phyloP scores from a whole-genome alignment of 1,140 invertebrate species.

The Drosophila subpulchrella region DNA sequence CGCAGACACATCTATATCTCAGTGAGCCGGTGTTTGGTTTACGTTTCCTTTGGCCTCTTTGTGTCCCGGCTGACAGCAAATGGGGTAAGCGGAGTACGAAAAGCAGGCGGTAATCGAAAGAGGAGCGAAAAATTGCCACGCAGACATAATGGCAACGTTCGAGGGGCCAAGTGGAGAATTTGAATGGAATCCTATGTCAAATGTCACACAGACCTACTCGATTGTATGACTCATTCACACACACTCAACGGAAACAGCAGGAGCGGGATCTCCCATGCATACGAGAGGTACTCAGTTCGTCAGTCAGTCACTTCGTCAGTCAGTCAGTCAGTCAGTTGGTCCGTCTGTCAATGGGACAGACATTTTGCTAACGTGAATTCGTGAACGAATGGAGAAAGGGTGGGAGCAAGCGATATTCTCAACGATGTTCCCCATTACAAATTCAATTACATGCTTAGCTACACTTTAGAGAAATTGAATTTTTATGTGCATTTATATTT shows the following conservation, averaged over 20 bases:
- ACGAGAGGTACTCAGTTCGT: conserved; percentile 29
- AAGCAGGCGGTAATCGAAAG: conserved; percentile 4
- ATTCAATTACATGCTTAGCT: conserved; percentile 83
- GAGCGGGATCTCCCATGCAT: conserved; percentile 14
- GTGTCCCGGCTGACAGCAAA: conserved; percentile 4
- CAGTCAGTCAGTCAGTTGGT: conserved; percentile 21
- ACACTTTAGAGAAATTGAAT: conserved; percentile 83
- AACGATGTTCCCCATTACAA: conserved; percentile 82
- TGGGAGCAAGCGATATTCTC: conserved; percentile 34
- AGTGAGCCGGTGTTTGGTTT: conserved; percentile 6
- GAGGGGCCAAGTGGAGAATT: conserved; percentile 10
- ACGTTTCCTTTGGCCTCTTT: conserved; percentile 10
- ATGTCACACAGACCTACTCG: conserved; percentile 56
- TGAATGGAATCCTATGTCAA: conserved; percentile 46
- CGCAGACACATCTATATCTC: conserved; percentile 25
- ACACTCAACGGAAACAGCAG: conserved; percentile 11
- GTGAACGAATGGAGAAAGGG: conserved; percentile 31
- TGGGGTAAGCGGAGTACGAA: too few relatives aligned
- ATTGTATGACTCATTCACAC: conserved; percentile 66
- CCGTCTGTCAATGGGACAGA: conserved; percentile 47
- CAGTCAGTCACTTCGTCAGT: conserved; percentile 3
- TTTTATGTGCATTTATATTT: conserved; percentile 83
- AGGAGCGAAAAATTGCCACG: conserved; percentile 35
- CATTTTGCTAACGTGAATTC: conserved; percentile 62
- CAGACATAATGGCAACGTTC: conserved; percentile 39